Evolutionary conservation across 92 coral and sea anemone genomes (phyloP).

Genomic region (Porites cylindrica): DNA sequence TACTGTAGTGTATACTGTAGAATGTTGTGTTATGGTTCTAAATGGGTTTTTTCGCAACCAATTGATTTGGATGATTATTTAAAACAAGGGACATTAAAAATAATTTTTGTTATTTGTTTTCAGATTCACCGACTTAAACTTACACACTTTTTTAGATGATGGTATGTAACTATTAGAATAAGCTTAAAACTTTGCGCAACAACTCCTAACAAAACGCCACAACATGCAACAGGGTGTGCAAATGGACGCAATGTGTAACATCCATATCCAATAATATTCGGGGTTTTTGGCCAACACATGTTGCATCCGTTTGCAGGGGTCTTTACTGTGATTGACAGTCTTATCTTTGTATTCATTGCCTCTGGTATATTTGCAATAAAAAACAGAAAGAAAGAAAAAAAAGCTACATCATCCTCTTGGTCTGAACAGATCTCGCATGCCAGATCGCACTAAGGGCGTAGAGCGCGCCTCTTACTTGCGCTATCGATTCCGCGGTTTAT

Average conservation of each 20-base stretch:
- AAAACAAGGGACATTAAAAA: not conserved
- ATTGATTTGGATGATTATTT: not conserved
- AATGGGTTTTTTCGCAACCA: not conserved
- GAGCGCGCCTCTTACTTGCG: too few species aligned
- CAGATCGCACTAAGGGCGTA: too few species aligned
- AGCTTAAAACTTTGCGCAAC: not conserved
- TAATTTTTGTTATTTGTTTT: constrained; percentile 10
- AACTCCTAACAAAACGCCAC: too few species aligned
- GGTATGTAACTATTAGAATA: constrained; percentile 56
- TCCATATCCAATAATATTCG: too few species aligned
- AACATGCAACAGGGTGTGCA: not conserved
- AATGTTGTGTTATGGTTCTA: not conserved
- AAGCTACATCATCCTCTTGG: too few species aligned
- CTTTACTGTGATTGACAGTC: too few species aligned
- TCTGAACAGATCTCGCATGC: too few species aligned
- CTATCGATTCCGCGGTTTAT: too few species aligned
- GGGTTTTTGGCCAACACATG: not conserved
- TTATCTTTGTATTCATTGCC: too few species aligned
- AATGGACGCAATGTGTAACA: too few species aligned
- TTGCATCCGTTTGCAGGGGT: not conserved
- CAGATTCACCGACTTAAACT: constrained; percentile 73
- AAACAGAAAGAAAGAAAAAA: too few species aligned
- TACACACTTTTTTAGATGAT: constrained; percentile 80
- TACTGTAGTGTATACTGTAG: not conserved
- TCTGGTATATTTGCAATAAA: too few species aligned